phyloP scores from a whole-genome alignment of 1,140 invertebrate species.

The Saccostrea cuccullata region DNA sequence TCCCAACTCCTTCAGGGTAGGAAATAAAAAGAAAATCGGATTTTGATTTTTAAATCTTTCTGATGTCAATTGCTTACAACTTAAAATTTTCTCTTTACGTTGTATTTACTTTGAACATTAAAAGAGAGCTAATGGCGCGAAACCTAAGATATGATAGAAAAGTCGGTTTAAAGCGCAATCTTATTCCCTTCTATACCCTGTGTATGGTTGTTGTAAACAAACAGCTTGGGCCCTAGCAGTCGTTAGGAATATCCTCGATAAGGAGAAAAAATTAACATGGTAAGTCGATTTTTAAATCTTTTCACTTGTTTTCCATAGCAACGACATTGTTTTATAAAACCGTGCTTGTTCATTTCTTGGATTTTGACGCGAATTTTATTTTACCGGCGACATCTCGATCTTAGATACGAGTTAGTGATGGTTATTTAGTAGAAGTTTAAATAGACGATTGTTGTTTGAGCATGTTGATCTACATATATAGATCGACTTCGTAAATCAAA shows the following conservation, averaged over 20 bases:
- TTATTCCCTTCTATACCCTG: not conserved
- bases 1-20: no score
- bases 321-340: not conserved
- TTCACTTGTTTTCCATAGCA: conserved; percentile 24
- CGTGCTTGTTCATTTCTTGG: not conserved
- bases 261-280: not conserved
- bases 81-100: not conserved
- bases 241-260: not conserved
- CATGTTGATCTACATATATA: no score
- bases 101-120: conserved; percentile 14
- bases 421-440: no score
- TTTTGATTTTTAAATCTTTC: no score
- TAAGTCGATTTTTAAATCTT: not conserved
- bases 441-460: no score
- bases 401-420: not conserved
- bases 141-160: conserved; percentile 4
- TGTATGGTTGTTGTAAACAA: conserved; percentile 17
- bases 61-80: no score
- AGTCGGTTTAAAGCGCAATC: conserved; percentile 24
- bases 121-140: conserved; percentile 13
- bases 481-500: no score
- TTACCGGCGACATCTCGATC: not conserved
- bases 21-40: no score
- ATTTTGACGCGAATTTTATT: not conserved
- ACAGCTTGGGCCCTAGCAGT: not conserved